A percentile compares a stretch with the other conserved stretches of the same genome.
Conservation (phyloP, 2,113 vertebrate genomes). For the Brachyistius frenatus region DNA sequence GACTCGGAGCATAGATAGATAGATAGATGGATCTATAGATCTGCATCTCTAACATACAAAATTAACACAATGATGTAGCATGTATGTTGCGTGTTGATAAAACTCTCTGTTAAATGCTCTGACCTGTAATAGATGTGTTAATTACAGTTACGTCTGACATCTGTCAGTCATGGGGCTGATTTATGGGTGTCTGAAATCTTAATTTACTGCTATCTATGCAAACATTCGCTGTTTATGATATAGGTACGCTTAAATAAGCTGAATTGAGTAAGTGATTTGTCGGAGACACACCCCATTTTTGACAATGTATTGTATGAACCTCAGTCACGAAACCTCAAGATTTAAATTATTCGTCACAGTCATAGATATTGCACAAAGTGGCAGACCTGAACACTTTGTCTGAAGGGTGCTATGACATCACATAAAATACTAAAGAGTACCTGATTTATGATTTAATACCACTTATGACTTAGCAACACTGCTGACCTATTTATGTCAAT, state of each 20-base stretch:
- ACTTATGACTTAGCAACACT: no score
- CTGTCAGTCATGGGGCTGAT: not conserved
- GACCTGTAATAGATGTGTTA: conserved; percentile 14
- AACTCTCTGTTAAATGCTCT: no score
- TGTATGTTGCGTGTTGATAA: no score
- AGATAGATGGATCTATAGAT: conserved; percentile 25
- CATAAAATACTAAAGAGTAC: no score
- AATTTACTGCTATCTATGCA: not conserved
- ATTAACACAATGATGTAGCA: no score
- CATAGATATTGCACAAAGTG: no score
- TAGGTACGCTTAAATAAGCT: not conserved
- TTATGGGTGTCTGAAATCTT: not conserved
- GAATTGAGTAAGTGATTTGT: not conserved
- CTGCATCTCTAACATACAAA: no score
- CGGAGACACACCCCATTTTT: not conserved
- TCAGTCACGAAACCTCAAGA: not conserved
- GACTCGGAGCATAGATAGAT: conserved; percentile 5
- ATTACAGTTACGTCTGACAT: conserved; percentile 1
- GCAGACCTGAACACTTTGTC: not conserved
- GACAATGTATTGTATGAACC: not conserved
- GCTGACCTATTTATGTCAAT: no score
- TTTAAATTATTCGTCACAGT: not conserved
- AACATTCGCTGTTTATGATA: not conserved
- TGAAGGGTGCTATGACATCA: no score
- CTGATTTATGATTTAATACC: no score